Evolutionary conservation across 23 tunicate genomes (phyloP), one percentile per base, ranked within the genome.

Genomic region (Phallusia fumigata): DNA sequence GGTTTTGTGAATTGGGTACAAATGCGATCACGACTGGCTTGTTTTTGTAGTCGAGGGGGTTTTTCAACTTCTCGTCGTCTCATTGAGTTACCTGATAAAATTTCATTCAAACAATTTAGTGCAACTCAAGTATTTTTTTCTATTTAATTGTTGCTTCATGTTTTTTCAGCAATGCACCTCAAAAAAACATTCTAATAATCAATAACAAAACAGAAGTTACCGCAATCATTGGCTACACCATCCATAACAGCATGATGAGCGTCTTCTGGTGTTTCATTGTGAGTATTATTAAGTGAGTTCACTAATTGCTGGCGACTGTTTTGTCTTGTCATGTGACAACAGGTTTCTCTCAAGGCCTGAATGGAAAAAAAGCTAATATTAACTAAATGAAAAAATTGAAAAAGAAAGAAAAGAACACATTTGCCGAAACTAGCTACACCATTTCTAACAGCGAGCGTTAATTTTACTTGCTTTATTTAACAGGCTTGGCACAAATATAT

Each of bases 21-120:
- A 30, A 90, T 31, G 11, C 95, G 83, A 65, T 90, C 95, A n/a
- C 84, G 83, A 69, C 95, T 90, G 11, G 84, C 26, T 77, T 90
- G 95, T 75, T 90, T 90, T 73, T 90, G 95, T 64, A 90, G 74
- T 47, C 95, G 49, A 0, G 95, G 95, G 3, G 95, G 95, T 65
- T 90, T 90, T 73, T 90, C 95, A 28, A 84, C 49, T 78, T 90
- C 95, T 47, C 95, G 35, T 33, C 95, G 78, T 24, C 34, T 36
- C 65, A 51, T 24, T 64, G 34, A 34, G 36, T 51, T 31, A 2
- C 33, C 22, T 77, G 18, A 36, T n/a, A n/a, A n/a, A n/a, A n/a
- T n/a, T n/a, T n/a, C n/a, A n/a, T n/a, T n/a, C n/a, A n/a, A n/a
- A n/a, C n/a, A n/a, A n/a, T n/a, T n/a, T n/a, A n/a, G n/a, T n/a